Conservation (phyloP, 2,888 invertebrate genomes). For the Xanthia togata region DNA sequence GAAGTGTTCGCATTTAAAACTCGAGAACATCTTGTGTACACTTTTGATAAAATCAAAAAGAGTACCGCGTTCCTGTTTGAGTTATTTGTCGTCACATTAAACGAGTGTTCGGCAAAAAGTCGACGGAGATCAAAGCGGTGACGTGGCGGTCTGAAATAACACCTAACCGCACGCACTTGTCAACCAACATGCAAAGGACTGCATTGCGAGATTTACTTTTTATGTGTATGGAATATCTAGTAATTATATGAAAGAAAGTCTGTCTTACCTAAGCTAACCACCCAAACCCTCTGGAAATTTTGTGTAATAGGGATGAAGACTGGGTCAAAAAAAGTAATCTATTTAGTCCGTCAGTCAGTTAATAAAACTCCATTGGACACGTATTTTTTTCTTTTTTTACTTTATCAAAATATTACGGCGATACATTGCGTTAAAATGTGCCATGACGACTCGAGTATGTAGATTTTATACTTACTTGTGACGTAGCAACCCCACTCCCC, state of each 20-base stretch:
- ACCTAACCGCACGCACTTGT: constrained; percentile 78
- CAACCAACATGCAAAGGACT: constrained; percentile 66
- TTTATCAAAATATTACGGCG: too few species aligned
- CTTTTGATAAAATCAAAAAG: constrained; percentile 86
- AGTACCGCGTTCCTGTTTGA: constrained; percentile 83
- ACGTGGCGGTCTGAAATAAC: constrained; percentile 86
- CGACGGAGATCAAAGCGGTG: constrained; percentile 86
- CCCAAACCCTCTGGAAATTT: too few species aligned
- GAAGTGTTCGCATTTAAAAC: constrained; percentile 85
- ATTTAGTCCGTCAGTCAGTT: too few species aligned
- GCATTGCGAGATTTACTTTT: constrained; percentile 63
- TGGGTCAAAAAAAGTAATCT: too few species aligned
- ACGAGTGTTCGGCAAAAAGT: constrained; percentile 87
- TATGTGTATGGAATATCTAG: constrained; percentile 24
- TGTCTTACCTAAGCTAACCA: not conserved
- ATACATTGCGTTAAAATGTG: too few species aligned
- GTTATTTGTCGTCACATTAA: constrained; percentile 90
- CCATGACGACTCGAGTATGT: too few species aligned
- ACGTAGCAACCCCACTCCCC: too few species aligned
- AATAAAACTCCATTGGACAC: too few species aligned
- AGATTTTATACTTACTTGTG: too few species aligned
- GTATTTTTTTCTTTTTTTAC: too few species aligned
- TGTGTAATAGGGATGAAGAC: too few species aligned
- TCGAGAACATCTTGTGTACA: constrained; percentile 79
- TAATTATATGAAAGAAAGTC: constrained; percentile 41